Percentiles rank a stretch among this genome's conserved stretches.
Evolutionary conservation across 53 echinoderm and acorn worm species (phyloP).

Genomic region (Antedon mediterranea): DNA sequence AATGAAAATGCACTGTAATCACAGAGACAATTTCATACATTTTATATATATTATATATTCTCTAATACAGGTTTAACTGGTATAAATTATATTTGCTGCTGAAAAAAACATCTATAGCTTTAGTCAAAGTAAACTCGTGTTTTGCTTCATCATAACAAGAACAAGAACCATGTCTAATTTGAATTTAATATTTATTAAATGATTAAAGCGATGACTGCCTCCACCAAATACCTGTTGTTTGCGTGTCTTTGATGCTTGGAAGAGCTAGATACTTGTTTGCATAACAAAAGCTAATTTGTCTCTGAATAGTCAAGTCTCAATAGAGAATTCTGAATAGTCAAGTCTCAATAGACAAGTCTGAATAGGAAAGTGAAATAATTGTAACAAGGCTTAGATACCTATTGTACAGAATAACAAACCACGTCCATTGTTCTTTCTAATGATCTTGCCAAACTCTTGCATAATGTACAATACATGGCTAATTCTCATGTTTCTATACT

Average conservation of each 20-base stretch:
- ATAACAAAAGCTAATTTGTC: conserved; percentile 1
- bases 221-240: background rate
- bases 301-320: background rate
- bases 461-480: no score
- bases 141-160: no score
- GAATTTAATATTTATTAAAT: background rate
- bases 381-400: background rate
- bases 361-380: background rate
- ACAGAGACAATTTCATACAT: no score
- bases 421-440: background rate
- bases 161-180: background rate
- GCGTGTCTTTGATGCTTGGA: background rate
- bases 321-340: background rate
- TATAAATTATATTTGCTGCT: no score
- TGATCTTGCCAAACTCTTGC: no score
- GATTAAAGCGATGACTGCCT: background rate
- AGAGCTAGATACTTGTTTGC: background rate
- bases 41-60: no score
- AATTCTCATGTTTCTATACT: no score
- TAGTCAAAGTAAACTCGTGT: no score
- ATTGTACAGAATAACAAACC: background rate
- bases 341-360: no score
- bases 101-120: no score
- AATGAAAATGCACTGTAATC: no score
- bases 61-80: no score